Percentiles rank a stretch among this genome's conserved stretches.
Evolutionary conservation across 2,888 invertebrate genomes (phyloP).

Genomic region (Venusia cambrica): DNA sequence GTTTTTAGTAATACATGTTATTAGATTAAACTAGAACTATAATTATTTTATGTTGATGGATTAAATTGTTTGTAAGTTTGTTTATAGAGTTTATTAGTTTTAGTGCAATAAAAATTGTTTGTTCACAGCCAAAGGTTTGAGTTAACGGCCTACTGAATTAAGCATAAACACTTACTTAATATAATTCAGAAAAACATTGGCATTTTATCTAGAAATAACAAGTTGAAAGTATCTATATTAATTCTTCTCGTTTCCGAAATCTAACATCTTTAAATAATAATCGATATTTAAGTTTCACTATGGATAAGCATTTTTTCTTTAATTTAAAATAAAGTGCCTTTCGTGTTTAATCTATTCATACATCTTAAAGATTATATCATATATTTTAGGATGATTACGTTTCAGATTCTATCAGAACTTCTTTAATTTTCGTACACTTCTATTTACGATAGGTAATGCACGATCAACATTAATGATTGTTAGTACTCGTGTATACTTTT

Average conservation of each 20-base stretch:
- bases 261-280: constrained; percentile 8
- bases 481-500: too few relatives aligned
- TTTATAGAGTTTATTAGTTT: constrained; percentile 54
- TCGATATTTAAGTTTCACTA: constrained; percentile 15
- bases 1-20: constrained; percentile 25
- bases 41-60: constrained; percentile 58
- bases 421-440: too few relatives aligned
- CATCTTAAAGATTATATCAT: constrained; percentile 21
- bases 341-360: constrained; percentile 26
- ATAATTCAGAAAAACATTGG: constrained; percentile 10
- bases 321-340: constrained; percentile 54
- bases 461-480: too few relatives aligned
- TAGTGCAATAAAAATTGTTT: constrained; percentile 59
- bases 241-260: constrained; percentile 21
- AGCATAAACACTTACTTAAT: constrained; percentile 8
- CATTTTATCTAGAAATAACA: constrained; percentile 8
- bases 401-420: too few relatives aligned
- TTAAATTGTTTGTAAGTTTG: constrained; percentile 71
- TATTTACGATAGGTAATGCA: too few relatives aligned
- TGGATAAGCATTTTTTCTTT: constrained; percentile 23
- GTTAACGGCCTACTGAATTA: constrained; percentile 29
- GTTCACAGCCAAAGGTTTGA: constrained; percentile 58
- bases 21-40: constrained; percentile 46
- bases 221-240: constrained; percentile 9
- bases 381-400: constrained; percentile 10